Conservation (phyloP, 1,140 invertebrate species). For the Platyscapa corneri region DNA sequence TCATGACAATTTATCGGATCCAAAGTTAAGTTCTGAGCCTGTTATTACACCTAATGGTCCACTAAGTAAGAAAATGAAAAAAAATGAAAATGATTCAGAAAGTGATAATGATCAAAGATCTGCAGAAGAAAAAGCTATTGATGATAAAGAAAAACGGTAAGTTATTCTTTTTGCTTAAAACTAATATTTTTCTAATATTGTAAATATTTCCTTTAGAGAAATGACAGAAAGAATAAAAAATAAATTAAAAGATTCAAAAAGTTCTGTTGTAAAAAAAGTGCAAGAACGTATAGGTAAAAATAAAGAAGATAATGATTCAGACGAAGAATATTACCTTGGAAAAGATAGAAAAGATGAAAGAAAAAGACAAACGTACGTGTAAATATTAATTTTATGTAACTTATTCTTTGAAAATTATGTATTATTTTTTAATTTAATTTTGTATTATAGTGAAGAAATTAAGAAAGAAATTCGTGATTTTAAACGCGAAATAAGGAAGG, state of each 20-base stretch:
- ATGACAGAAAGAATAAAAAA: conserved; percentile 73
- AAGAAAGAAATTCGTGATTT: conserved; percentile 84
- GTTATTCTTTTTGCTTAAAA: background rate
- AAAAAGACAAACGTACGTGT: conserved; percentile 79
- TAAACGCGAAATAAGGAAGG: conserved; percentile 80
- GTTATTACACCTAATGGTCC: conserved; percentile 71
- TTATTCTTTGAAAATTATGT: conserved; percentile 35
- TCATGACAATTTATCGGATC: conserved; percentile 94
- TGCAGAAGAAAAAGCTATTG: conserved; percentile 2
- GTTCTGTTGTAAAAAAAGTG: conserved; percentile 63
- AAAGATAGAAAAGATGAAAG: conserved; percentile 80
- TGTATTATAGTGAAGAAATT: conserved; percentile 81
- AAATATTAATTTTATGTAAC: background rate
- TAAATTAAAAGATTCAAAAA: conserved; percentile 75
- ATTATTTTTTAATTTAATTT: background rate
- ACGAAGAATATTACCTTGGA: conserved; percentile 80
- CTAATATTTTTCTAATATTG: background rate
- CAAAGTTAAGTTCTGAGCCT: conserved; percentile 86
- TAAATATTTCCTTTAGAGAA: conserved; percentile 66
- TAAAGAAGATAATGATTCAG: conserved; percentile 61
- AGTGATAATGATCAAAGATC: conserved; percentile 59
- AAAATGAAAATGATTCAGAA: conserved; percentile 63
- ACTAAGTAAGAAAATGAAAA: conserved; percentile 58
- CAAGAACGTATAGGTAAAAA: conserved; percentile 59
- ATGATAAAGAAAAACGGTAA: conserved; percentile 61